Conservation (phyloP, 2,113 vertebrate genomes). For the Corythornis madagascariensis region DNA sequence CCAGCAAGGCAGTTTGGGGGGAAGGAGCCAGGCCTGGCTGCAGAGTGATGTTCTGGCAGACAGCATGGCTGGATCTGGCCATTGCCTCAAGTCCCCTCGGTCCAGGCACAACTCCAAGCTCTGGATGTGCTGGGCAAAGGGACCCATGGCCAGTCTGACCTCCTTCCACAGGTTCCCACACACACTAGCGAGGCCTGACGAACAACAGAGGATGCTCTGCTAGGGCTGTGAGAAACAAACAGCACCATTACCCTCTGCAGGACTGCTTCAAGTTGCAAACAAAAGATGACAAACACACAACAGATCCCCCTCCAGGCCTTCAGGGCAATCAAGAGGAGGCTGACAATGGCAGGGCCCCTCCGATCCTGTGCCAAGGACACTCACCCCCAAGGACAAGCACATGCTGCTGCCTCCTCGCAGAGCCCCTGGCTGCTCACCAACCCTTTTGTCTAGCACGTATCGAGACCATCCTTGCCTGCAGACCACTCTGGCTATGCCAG, state of each 20-base stretch:
- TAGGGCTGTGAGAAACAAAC: conserved; percentile 13
- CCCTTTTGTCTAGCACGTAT: conserved; percentile 65
- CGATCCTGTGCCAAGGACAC: conserved; percentile 22
- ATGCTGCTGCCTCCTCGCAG: conserved; percentile 29
- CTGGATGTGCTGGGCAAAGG: rapidly evolving
- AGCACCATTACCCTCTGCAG: conserved; percentile 15
- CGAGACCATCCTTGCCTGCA: conserved; percentile 8
- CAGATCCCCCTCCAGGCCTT: conserved; percentile 42
- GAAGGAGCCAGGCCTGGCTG: background rate
- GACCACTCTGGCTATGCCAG: background rate
- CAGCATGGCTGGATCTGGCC: rapidly evolving
- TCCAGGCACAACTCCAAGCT: background rate
- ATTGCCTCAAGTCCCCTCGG: background rate
- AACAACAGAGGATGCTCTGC: conserved; percentile 51
- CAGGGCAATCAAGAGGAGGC: conserved; percentile 8
- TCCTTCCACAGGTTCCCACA: background rate
- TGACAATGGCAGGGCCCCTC: conserved; percentile 58
- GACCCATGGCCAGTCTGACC: background rate
- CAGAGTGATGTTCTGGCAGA: background rate
- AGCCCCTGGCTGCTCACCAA: conserved; percentile 8
- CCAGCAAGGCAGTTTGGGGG: background rate
- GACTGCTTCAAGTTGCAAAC: conserved; percentile 51
- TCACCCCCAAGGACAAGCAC: conserved; percentile 43
- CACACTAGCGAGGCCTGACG: background rate
- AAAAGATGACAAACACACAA: conserved; percentile 59